Conservation (phyloP, 2,888 invertebrate genomes). For the Phytoseiulus persimilis region DNA sequence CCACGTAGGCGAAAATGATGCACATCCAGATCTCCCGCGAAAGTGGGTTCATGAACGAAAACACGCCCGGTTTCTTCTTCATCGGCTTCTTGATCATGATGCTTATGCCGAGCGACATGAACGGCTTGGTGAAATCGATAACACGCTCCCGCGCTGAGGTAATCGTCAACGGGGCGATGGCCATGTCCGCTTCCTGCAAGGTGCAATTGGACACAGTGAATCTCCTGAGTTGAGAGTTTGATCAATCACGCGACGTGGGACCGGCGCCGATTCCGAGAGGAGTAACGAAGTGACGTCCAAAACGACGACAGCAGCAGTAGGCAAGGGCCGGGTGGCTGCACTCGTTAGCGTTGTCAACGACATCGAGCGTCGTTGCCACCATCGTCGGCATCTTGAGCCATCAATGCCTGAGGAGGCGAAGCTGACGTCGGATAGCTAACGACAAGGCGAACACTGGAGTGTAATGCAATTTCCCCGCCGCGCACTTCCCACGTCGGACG, state of each 20-base stretch:
- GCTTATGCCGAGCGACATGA: conserved; percentile 57
- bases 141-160: conserved; percentile 55
- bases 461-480: not conserved
- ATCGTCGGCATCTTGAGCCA: not conserved
- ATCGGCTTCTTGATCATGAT: conserved; percentile 58
- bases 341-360: not conserved
- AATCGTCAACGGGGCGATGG: conserved; percentile 57
- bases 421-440: not conserved
- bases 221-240: too few relatives aligned
- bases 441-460: not conserved
- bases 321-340: not conserved
- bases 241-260: too few relatives aligned
- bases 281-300: conserved; percentile 35
- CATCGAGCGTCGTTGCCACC: not conserved
- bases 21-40: conserved; percentile 56
- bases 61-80: conserved; percentile 54
- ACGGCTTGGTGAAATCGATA: conserved; percentile 58
- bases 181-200: conserved; percentile 55
- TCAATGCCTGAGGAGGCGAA: not conserved
- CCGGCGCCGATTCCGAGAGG: not conserved
- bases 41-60: conserved; percentile 57
- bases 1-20: conserved; percentile 55
- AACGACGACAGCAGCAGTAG: conserved; percentile 39
- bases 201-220: conserved; percentile 8
- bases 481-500: not conserved